A percentile compares a stretch with the other conserved stretches of the same genome.
Evolutionary conservation across 1,140 invertebrate species (phyloP).

Genomic region (Listronotus bonariensis): DNA sequence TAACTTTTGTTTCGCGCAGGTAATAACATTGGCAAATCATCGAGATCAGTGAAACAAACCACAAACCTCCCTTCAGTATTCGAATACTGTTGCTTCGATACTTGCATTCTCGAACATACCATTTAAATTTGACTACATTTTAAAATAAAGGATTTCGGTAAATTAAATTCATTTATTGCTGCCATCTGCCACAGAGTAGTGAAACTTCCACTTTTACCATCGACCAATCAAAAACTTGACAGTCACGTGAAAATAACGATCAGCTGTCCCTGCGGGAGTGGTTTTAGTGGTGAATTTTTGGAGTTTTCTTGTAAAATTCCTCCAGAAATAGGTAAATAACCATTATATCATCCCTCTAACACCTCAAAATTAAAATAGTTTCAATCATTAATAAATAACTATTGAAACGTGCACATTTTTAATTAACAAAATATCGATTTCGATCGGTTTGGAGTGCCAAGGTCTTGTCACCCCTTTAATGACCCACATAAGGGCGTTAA

Average conservation of each 20-base stretch:
- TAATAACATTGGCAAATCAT: too few species aligned
- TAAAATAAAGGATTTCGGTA: too few species aligned
- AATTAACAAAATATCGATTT: slow-evolving; percentile 25
- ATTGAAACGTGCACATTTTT: neutral
- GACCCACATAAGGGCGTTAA: slow-evolving; percentile 25
- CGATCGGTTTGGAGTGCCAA: slow-evolving; percentile 6
- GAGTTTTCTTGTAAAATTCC: slow-evolving; percentile 26
- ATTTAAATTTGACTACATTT: too few species aligned
- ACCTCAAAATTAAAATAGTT: neutral
- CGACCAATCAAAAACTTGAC: slow-evolving; percentile 53
- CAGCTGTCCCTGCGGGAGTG: slow-evolving; percentile 56
- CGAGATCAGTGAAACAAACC: too few species aligned
- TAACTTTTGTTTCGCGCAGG: too few species aligned
- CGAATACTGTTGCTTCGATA: too few species aligned
- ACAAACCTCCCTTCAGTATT: too few species aligned
- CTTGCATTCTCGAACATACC: too few species aligned
- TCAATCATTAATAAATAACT: slow-evolving; percentile 3
- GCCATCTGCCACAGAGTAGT: too few species aligned
- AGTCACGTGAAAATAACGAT: slow-evolving; percentile 58
- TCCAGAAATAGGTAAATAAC: slow-evolving; percentile 24
- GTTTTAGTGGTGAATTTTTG: slow-evolving; percentile 45
- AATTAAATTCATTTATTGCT: too few species aligned
- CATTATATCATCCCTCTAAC: neutral
- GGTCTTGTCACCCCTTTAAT: slow-evolving; percentile 27
- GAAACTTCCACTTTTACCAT: slow-evolving; percentile 40